Evolutionary conservation across 37 sponge, comb jelly and placozoan species (phyloP), one percentile per base, ranked within the genome.

Genomic region (Beroe ovata): DNA sequence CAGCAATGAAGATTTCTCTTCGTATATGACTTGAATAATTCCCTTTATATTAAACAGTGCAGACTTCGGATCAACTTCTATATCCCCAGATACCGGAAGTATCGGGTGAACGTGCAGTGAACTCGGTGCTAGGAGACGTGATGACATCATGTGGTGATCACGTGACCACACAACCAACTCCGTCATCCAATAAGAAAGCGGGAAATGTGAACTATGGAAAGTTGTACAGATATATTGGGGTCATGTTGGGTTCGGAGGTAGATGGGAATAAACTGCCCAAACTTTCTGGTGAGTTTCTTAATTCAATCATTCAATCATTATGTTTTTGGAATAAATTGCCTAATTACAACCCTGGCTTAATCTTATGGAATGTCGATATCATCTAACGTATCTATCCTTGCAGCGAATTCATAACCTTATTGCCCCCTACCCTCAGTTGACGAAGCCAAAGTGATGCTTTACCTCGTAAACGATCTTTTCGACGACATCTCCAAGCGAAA

Each of bases 401-500:
- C n/a, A n/a, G n/a, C n/a, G n/a, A n/a, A n/a, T n/a, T n/a, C n/a
- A n/a, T n/a, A n/a, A n/a, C n/a, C n/a, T n/a, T n/a, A n/a, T n/a
- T n/a, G n/a, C n/a, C n/a, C n/a, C n/a, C n/a, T n/a, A n/a, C n/a
- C 19, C 63, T 25, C 84, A 77, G 84, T 42, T 1, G n/a, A n/a
- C 0, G 84, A 77, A 41, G 33, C 22, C 54, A 11, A 25, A 18
- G 38, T 77, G 18, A 23, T 77, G n/a, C 22, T 39, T 3, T 40
- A 39, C 21, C 54, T 77, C 1, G 1, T 77, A 42, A 33, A 38
- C 19, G 84, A 77, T n/a, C 28, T 77, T 1, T 40, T 77, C 14
- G 84, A 39, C n/a, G 84, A 77, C 54, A 77, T 77, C 36, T 39
- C 84, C 8, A 77, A 77, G 41, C 84, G 84, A 23, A 77, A 77